Evolutionary conservation across 2,113 vertebrate species (phyloP).

Genomic region (Channa argus): DNA sequence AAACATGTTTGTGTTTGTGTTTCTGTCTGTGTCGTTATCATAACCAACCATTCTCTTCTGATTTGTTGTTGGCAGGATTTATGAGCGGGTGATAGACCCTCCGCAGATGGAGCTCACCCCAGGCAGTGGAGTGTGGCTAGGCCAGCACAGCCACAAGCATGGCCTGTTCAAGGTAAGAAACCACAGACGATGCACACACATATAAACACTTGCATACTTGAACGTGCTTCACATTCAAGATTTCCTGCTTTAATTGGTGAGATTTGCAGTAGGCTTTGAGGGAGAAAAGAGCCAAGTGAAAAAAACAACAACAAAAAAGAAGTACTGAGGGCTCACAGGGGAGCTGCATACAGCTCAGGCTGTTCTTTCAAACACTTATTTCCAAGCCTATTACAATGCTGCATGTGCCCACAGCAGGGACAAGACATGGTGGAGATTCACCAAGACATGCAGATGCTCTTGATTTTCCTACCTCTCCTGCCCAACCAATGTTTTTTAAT

Average conservation of each 20-base stretch:
- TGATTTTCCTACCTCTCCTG: constrained; percentile 33
- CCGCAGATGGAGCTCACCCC: constrained; percentile 91
- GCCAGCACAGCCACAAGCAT: constrained; percentile 94
- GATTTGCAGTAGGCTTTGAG: constrained; percentile 24
- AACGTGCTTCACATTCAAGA: constrained; percentile 29
- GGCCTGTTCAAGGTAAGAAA: constrained; percentile 95
- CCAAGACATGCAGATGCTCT: constrained; percentile 17
- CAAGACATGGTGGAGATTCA: constrained; percentile 1
- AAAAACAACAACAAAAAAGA: constrained; percentile 24
- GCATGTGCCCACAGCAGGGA: constrained; percentile 32
- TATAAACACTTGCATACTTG: neutral
- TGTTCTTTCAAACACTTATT: constrained; percentile 39
- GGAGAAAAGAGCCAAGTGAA: neutral
- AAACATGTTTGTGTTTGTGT: constrained; percentile 23
- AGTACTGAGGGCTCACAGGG: constrained; percentile 1
- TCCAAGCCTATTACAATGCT: constrained; percentile 38
- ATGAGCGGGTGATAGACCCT: constrained; percentile 93
- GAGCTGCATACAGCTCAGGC: constrained; percentile 24
- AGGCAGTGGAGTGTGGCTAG: constrained; percentile 93
- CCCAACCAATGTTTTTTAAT: constrained; percentile 49
- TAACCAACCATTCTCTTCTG: constrained; percentile 43
- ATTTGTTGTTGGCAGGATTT: constrained; percentile 87
- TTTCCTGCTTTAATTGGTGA: constrained; percentile 35
- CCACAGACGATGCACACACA: neutral
- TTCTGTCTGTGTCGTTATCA: constrained; percentile 37